Evolutionary conservation across 2,113 vertebrate species (phyloP), one percentile per base, ranked within the genome.

Genomic region (Carassius gibelio): DNA sequence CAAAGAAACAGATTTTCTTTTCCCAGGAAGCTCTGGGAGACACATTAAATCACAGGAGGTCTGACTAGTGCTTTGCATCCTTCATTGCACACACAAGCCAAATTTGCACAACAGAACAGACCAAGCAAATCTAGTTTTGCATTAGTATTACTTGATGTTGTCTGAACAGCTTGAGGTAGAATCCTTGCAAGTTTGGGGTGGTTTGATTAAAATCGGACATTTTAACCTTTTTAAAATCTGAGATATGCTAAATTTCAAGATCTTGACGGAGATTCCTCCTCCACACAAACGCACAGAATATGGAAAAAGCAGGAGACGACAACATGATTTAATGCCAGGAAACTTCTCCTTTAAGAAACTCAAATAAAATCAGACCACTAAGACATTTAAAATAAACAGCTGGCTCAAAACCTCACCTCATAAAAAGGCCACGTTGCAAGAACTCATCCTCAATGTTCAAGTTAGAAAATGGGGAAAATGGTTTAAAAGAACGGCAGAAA

Each of bases 81-180:
- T 94, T 94, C 95, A 93, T 92, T 90, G 90, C 93, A 93, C 88
- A 88, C 38, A 88, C 38, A 89, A 88, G 89, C 85, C 79, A 88
- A 87, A 89, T 91, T 87, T 92, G 89, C 88, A 92, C 89, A 90
- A 92, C 89, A 91, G 72, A 90, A 92, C 93, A 94, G 93, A 94
- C 88, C 90, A 87, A 91, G 87, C 87, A 71, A 77, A 62, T 93
- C 85, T 86, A 88, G 55, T 57, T 94, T 94, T 94, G 93, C 93
- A 94, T 94, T 92, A 93, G 93, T 94, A 93, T 93, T 94, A 93
- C 92, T 93, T 92, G 92, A 94, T 90, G 42, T 92, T 93, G 91
- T 92, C 82, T 93, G 80, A 94, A 93, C 93, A 94, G 93, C 92
- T 87, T 95, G 95, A 95, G 95, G 95, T 95, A 95, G 95, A 94